These are phyloP conservation scores for Calycopis cecrops DNA, from an alignment of 1,140 invertebrate species.

Conservation along the genomic window DNA sequence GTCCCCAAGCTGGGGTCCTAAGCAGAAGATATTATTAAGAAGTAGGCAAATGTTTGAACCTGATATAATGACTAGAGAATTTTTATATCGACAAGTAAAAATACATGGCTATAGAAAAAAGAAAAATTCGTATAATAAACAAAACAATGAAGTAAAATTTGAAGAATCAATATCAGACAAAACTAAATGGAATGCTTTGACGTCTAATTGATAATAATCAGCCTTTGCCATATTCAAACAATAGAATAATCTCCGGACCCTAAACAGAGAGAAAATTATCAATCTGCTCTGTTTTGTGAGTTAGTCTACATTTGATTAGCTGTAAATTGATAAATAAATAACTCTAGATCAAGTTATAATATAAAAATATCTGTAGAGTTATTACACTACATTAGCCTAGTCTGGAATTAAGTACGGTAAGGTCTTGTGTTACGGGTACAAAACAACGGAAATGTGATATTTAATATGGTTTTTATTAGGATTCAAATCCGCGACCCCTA, in stretches of 20 bases:
- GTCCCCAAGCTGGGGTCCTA: conserved; percentile 46
- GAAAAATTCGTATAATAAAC: conserved; percentile 18
- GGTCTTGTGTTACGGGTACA: too few species aligned
- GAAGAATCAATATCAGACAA: conserved; percentile 26
- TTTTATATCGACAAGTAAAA: conserved; percentile 60
- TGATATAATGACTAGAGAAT: conserved; percentile 66
- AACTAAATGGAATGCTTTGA: conserved; percentile 46
- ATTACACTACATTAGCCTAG: too few species aligned
- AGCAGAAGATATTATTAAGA: conserved; percentile 43
- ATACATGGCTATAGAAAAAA: conserved; percentile 43
- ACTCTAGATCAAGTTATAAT: too few species aligned
- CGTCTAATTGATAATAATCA: conserved; percentile 37
- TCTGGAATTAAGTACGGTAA: too few species aligned
- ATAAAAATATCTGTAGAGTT: too few species aligned
- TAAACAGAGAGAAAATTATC: too few species aligned
- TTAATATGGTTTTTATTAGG: too few species aligned
- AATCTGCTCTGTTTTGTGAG: too few species aligned
- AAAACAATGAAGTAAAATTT: conserved; percentile 13
- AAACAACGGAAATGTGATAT: too few species aligned
- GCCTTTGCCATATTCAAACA: conserved; percentile 3
- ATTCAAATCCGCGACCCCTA: too few species aligned
- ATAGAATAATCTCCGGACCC: background rate
- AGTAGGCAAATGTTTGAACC: conserved; percentile 65
- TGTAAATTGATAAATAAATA: too few species aligned
- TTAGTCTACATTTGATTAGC: too few species aligned